Conservation (phyloP, 2,113 vertebrate species). For the Prietella phreatophila region DNA sequence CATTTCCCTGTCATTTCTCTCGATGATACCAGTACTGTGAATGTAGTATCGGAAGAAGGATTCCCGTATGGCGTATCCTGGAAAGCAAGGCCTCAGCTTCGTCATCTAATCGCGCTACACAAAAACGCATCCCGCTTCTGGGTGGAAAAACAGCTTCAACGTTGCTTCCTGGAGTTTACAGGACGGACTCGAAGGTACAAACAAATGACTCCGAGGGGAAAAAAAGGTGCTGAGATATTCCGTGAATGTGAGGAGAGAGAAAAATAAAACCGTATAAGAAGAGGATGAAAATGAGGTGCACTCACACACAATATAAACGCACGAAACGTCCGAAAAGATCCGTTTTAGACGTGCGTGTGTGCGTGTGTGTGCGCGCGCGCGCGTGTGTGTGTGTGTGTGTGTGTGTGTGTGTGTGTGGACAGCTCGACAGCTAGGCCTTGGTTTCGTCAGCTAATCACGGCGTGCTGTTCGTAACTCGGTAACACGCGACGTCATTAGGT, state of each 20-base stretch:
- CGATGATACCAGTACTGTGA: neutral
- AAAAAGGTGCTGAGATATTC: neutral
- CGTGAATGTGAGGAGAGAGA: neutral
- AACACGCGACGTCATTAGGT: slow-evolving; percentile 7
- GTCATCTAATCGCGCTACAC: neutral
- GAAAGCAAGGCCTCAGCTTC: neutral
- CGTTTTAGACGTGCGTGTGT: too few species aligned
- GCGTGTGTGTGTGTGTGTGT: slow-evolving; percentile 22
- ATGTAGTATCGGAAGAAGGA: neutral
- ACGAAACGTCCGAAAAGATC: neutral
- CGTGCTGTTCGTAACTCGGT: slow-evolving; percentile 15
- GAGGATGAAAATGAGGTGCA: neutral
- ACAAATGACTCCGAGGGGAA: too few species aligned
- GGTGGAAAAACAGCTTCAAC: slow-evolving; percentile 16
- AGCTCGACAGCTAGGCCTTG: neutral
- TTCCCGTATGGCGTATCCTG: neutral
- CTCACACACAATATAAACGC: neutral
- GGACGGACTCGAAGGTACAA: neutral
- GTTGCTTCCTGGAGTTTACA: neutral
- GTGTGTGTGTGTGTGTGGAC: slow-evolving; percentile 19
- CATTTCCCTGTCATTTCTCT: neutral
- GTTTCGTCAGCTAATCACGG: slow-evolving; percentile 9
- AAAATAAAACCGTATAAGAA: neutral
- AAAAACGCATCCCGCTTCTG: neutral
- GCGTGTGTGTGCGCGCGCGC: neutral